Base-by-base conservation (phyloP, 2,113 vertebrate genomes). In the Anguilla rostrata region DNA sequence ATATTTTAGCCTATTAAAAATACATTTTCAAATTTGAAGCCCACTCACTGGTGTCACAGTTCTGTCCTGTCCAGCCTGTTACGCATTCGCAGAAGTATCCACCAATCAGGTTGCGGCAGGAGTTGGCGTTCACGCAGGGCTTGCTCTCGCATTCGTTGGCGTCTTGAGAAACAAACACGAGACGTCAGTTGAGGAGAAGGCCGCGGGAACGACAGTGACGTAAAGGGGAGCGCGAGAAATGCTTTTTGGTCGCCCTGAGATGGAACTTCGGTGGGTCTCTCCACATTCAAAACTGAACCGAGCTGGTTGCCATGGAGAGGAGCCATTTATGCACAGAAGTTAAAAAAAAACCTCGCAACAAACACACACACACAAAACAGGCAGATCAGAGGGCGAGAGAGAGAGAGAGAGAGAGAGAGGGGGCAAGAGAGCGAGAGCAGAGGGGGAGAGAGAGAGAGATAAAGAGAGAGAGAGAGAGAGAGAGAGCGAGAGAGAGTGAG, bases 31-130 rank as follows among this genome's bases (percentile, higher is more conserved):
- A 53, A 14, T 9, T 9, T 46, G 4, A 12, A 15, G 20, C 0
- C 46, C 5, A 81, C 98, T 97, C 93, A 99, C 98, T 96, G 88
- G 92, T 96, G 90, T 98, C 97, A 92, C 98, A 99, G 86, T 98
- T 97, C 90, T 95, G 96, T 86, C 97, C 97, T 85, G 90, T 96
- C 98, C 98, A 99, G 83, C 98, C 98, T 0, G 96, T 93, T 81
- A 97, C 92, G 86, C 98, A 99, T 90, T 97, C 96, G 57, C 98
- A 99, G 92, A 97, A 98, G 91, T 99, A 99, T 92, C 96, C 96
- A 49, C 97, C 97, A 84, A 99, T 98, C 91, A 99, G 94, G 88
- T 99, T 99, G 86, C 97, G 95, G 94, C 98, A 99, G 88, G 96
- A 96, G 88, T 96, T 96, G 89, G 97, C 97, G 88, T 98, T 97